Evolutionary conservation across 1,140 invertebrate genomes (phyloP).

Genomic region (Penaeus japonicus): DNA sequence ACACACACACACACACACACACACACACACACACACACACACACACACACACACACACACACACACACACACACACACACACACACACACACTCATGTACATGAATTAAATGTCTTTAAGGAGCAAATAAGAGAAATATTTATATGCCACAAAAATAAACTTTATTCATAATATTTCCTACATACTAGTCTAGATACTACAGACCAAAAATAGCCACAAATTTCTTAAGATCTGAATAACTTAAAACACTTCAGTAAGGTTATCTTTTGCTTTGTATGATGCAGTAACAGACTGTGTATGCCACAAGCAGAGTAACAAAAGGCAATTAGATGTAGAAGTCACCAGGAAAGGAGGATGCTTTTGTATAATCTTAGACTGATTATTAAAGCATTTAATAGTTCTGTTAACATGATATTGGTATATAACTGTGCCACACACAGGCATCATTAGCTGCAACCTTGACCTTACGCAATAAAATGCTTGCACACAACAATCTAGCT

Average conservation of each 20-base stretch:
- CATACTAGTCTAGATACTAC: constrained; percentile 46
- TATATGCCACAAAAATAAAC: constrained; percentile 50
- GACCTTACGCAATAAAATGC: not conserved
- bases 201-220: constrained; percentile 53
- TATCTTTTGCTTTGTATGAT: not conserved
- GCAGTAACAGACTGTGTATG: constrained; percentile 40
- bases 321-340: not conserved
- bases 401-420: too few species aligned
- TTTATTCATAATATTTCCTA: constrained; percentile 53
- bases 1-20: not conserved
- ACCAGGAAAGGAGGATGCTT: too few species aligned
- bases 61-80: not conserved
- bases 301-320: constrained; percentile 27
- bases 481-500: constrained; percentile 19
- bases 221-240: constrained; percentile 44
- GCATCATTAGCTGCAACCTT: too few species aligned
- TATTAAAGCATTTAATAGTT: too few species aligned
- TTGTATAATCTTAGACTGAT: too few species aligned
- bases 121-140: constrained; percentile 9
- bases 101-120: not conserved
- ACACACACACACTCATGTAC: not conserved
- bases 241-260: constrained; percentile 41
- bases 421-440: too few species aligned
- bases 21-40: not conserved
- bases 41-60: not conserved